phyloP scores from a whole-genome alignment of 1,140 invertebrate genomes.

The Phymorhynchus buccinoides region DNA sequence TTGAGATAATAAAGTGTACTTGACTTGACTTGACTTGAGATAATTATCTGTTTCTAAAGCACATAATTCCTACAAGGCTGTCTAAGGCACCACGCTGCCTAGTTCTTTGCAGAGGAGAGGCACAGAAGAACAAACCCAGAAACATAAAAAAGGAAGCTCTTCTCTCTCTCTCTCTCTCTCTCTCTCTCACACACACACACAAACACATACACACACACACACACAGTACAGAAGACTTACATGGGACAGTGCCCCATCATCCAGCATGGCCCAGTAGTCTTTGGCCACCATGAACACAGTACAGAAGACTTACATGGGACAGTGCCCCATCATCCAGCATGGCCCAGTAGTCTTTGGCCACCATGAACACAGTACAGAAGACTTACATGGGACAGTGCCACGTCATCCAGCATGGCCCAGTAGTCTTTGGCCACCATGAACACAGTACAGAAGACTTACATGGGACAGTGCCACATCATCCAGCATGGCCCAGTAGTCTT shows the following conservation, averaged over 20 bases:
- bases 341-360: slow-evolving; percentile 86
- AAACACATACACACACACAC: slow-evolving; percentile 15
- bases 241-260: slow-evolving; percentile 55
- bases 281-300: slow-evolving; percentile 81
- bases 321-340: slow-evolving; percentile 69
- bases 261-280: slow-evolving; percentile 84
- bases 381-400: too few species aligned
- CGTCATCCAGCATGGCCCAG: slow-evolving; percentile 79
- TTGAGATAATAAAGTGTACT: too few species aligned
- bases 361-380: slow-evolving; percentile 81
- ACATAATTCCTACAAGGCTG: too few species aligned
- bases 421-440: slow-evolving; percentile 84
- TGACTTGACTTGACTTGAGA: too few species aligned
- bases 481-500: slow-evolving; percentile 84
- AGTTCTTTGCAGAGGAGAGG: too few species aligned
- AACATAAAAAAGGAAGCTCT: too few species aligned
- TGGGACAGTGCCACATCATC: slow-evolving; percentile 65
- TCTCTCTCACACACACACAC: not conserved
- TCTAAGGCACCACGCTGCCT: too few species aligned
- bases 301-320: too few species aligned
- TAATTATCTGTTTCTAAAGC: too few species aligned
- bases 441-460: too few species aligned
- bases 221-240: not conserved
- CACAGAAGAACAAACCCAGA: too few species aligned
- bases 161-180: too few species aligned